Base-by-base conservation (phyloP, 2,113 vertebrate genomes). In the Etheostoma cragini region DNA sequence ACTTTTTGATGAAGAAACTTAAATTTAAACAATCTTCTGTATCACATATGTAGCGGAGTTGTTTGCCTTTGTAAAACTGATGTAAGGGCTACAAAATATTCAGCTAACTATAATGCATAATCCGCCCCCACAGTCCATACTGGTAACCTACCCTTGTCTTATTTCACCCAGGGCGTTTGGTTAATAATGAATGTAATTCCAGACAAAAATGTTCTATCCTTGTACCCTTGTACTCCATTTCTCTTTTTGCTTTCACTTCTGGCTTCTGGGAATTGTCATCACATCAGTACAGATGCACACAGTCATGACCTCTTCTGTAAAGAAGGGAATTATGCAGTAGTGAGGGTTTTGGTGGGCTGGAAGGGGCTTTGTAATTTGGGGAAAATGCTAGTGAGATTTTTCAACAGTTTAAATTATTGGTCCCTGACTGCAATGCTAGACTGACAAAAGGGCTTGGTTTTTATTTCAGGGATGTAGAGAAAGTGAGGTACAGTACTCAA, bases 151-250 rank as follows among this genome's bases (percentile, higher is more conserved):
- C 54, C 22, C 45, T 16, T 73, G 72, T 69, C 86, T 76, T 8
- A 68, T 78, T 79, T 81, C 66, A 67, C 63, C 61, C 66, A 35
- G 35, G 35, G 56, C 15, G 0, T 73, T 76, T 58, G 68, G 56
- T 72, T 70, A 80, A 80, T 79, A 88, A 85, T 72, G 30, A 64
- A 79, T 79, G 35, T 60, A 56, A 61, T 79, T 56, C 24, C 64
- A 70, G 69, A 77, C 47, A 14, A 73, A 82, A 72, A 82, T 73
- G 16, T 72, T 78, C 57, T 17, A 65, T n/a, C 30, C 57, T 63
- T 76, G 68, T 45, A 47, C 21, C 50, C 42, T 54, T 35, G 21
- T 11, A 17, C 63, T 76, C 58, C 50, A 61, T 73, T 69, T 63
- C 52, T 76, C 35, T 42, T 69, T 76, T 79, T 3, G 1, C 63